Evolutionary conservation across 64 coral and sea anemone genomes (phyloP).

Genomic region (Montipora cactus): DNA sequence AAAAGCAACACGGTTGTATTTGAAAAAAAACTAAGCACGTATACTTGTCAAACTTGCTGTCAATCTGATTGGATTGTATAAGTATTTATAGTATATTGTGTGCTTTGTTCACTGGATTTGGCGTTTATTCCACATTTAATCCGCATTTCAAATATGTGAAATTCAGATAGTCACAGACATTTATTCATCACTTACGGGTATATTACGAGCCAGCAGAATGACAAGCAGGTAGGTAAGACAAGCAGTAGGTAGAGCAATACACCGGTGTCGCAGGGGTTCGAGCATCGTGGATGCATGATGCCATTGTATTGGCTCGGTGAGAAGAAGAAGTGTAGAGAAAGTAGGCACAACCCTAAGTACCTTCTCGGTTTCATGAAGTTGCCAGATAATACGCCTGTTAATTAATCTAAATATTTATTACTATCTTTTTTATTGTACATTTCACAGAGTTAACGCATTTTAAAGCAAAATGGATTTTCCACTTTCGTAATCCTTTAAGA

Average conservation of each 20-base stretch:
- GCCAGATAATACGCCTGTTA: neutral
- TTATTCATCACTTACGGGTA: neutral
- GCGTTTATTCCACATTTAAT: neutral
- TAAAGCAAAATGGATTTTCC: neutral
- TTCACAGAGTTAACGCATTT: neutral
- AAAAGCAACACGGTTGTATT: constrained; percentile 7
- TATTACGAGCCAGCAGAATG: neutral
- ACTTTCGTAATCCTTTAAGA: constrained; percentile 4
- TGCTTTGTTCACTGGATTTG: neutral
- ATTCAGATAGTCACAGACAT: neutral
- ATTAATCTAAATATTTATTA: neutral
- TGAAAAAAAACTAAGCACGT: neutral
- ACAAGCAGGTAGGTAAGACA: no score
- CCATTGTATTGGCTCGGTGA: no score
- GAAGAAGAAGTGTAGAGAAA: neutral
- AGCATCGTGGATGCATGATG: neutral
- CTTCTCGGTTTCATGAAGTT: constrained; percentile 8
- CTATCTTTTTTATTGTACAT: constrained; percentile 5
- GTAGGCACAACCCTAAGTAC: neutral
- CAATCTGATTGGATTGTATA: neutral
- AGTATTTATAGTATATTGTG: neutral
- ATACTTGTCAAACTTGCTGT: neutral
- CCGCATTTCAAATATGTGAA: constrained; percentile 7
- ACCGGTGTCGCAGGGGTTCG: neutral
- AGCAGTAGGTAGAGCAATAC: neutral